phyloP scores from a whole-genome alignment of 2,113 vertebrate genomes.

The Nibea coibor region DNA sequence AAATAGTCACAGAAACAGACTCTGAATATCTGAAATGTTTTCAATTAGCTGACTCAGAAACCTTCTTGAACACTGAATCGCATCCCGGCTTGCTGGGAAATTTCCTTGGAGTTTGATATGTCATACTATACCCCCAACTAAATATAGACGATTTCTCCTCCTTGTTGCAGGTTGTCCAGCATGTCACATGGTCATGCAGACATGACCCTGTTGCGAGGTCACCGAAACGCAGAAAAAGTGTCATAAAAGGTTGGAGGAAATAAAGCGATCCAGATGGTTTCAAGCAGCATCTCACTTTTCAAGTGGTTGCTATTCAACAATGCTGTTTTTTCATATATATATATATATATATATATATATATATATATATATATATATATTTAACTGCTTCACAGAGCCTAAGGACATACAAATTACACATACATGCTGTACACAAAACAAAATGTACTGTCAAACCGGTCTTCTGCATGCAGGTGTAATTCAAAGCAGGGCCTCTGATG shows the following conservation, averaged over 20 bases:
- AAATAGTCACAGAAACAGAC: background rate
- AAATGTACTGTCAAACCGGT: background rate
- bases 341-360: too few relatives aligned
- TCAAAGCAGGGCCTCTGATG: slow-evolving; percentile 36
- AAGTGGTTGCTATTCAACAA: slow-evolving; percentile 18
- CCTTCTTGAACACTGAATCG: background rate
- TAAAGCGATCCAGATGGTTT: slow-evolving; percentile 40
- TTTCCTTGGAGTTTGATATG: slow-evolving; percentile 73
- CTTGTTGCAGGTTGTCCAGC: slow-evolving; percentile 19
- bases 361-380: too few relatives aligned
- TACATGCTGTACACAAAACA: background rate
- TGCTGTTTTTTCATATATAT: background rate
- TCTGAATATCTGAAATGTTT: background rate
- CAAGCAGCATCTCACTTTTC: slow-evolving; percentile 13
- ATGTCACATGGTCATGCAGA: slow-evolving; percentile 38
- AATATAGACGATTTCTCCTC: slow-evolving; percentile 67
- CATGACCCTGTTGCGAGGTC: slow-evolving; percentile 29
- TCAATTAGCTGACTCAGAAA: background rate
- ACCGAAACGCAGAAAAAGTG: slow-evolving; percentile 17
- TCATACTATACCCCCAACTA: slow-evolving; percentile 67
- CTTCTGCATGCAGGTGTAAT: slow-evolving; percentile 24
- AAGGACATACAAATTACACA: slow-evolving; percentile 4
- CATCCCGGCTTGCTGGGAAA: slow-evolving; percentile 38
- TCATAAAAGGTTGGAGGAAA: slow-evolving; percentile 40
- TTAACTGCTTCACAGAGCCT: too few relatives aligned